Evolutionary conservation across 2,113 vertebrate species (phyloP), one percentile per base, ranked within the genome.

Genomic region (Chionodraco myersi): DNA sequence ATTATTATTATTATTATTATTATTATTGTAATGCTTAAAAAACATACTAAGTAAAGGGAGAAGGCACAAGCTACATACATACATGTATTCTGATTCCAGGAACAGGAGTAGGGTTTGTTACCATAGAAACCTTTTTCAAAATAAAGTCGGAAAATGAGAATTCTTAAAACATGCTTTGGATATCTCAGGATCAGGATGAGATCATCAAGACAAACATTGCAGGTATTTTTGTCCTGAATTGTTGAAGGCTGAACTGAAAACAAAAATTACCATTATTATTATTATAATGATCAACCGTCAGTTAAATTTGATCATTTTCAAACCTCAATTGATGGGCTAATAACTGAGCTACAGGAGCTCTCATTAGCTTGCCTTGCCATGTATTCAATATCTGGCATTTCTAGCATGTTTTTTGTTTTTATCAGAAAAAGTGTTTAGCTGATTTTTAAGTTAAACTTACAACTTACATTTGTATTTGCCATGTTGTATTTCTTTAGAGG

Each of bases 301-400:
- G 10, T 45, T 21, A 23, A 10, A 41, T 71, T 12, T n/a, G 12
- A 26, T 47, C 1, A 59, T 83, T 80, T 84, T 84, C 58, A 78
- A 34, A 48, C 52, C 49, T 60, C 52, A 70, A 26, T 73, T 77
- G 48, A 48, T 57, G n/a, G 49, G 49, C 51, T 75, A 65, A 86
- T 80, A 70, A 51, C 48, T 59, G 36, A 65, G 26, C 54, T 67
- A 59, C 57, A 45, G 3, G 16, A 59, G 66, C 36, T 47, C 66
- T 78, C 56, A 77, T 79, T 82, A 75, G 41, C 48, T 67, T 1
- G 6, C 1, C 34, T 83, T 77, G 72, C 74, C 72, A 84, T 76
- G 76, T 74, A 26, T 67, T 41, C 36, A 41, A 41, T 41, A 51
- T 49, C 30, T 44, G 11, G 18, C 61, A 66, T 18, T 51, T 54